Percentiles rank a stretch among this genome's conserved stretches.
phyloP scores from a whole-genome alignment of 1,140 invertebrate genomes.

The Drosophila pachea region DNA sequence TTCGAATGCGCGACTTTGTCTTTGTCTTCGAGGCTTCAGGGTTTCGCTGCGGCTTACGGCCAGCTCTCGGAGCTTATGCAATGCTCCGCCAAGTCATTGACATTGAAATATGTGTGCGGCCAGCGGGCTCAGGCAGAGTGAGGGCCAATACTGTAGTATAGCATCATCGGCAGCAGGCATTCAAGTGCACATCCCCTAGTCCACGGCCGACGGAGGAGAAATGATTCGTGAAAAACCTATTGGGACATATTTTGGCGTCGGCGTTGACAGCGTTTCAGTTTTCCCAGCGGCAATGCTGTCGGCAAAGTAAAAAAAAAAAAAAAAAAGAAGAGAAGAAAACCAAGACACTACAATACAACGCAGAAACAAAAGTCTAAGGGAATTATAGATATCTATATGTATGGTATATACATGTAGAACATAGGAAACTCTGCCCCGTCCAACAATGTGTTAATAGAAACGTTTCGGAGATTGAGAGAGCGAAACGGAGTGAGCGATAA shows the following conservation, averaged over 20 bases:
- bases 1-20: not conserved
- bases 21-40: slow-evolving; percentile 2
- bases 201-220: not conserved
- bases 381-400: slow-evolving; percentile 27
- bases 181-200: slow-evolving; percentile 34
- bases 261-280: slow-evolving; percentile 41
- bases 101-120: slow-evolving; percentile 22
- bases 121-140: slow-evolving; percentile 9
- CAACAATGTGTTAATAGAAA: slow-evolving; percentile 71
- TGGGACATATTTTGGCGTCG: slow-evolving; percentile 26
- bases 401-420: slow-evolving; percentile 12
- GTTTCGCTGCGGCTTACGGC: no score
- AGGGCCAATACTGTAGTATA: not conserved
- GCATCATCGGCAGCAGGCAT: slow-evolving; percentile 10
- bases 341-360: not conserved
- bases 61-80: slow-evolving; percentile 27
- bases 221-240: slow-evolving; percentile 1
- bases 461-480: slow-evolving; percentile 35
- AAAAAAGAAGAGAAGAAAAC: no score
- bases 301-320: slow-evolving; percentile 30
- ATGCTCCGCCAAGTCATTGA: slow-evolving; percentile 32
- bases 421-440: slow-evolving; percentile 9
- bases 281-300: slow-evolving; percentile 39
- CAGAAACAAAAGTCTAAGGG: slow-evolving; percentile 4
- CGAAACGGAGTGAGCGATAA: slow-evolving; percentile 45